phyloP scores from a whole-genome alignment of 2,888 invertebrate genomes.

The Dryococelus australis region DNA sequence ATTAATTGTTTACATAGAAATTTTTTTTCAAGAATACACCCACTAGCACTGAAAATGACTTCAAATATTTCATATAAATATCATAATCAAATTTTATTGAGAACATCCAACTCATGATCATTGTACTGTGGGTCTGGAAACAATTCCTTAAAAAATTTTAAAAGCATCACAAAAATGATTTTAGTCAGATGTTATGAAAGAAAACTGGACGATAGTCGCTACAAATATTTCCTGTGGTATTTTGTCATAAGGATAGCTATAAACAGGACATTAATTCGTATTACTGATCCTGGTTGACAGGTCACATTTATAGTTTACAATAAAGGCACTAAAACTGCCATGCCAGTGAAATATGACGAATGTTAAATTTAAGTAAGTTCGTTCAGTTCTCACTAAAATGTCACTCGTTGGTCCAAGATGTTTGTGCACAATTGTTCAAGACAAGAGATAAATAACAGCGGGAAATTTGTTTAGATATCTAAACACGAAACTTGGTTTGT shows the following conservation, averaged over 20 bases:
- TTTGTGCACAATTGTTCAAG: neutral
- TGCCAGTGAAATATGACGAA: neutral
- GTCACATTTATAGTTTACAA: neutral
- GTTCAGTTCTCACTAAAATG: neutral
- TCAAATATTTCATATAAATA: neutral
- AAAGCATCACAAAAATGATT: neutral
- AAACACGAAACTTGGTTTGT: neutral
- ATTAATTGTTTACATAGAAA: too few relatives aligned
- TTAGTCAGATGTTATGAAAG: neutral
- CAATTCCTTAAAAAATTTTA: neutral
- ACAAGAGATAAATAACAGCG: neutral
- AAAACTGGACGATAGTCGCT: neutral
- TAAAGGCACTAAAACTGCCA: constrained; percentile 10
- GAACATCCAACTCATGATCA: neutral
- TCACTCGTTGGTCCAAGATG: constrained; percentile 16
- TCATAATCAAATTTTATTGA: neutral
- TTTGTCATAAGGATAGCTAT: neutral
- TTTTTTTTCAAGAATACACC: too few relatives aligned
- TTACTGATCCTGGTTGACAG: neutral
- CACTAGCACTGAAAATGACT: neutral
- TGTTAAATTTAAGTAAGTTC: neutral
- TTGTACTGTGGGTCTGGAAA: neutral
- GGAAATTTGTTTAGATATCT: neutral
- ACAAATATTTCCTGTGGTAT: neutral
- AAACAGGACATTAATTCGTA: neutral